Percentiles rank a stretch among this genome's conserved stretches.
Conservation (phyloP, 2,797 vertebrate species). For the Garrulus glandarius region DNA sequence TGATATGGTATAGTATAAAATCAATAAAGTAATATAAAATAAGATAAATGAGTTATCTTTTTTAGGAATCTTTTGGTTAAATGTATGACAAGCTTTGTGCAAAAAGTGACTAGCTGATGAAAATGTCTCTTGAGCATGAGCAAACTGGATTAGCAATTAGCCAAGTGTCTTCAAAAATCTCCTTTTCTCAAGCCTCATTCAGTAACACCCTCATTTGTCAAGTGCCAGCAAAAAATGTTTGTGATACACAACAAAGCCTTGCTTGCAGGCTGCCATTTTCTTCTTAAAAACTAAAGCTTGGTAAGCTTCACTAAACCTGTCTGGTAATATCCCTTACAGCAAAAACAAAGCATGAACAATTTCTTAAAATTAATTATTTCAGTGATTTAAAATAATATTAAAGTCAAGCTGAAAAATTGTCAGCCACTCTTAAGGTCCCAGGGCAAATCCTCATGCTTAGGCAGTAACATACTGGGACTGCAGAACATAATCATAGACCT, state of each 20-base stretch:
- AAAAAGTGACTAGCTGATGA: slow-evolving; percentile 46
- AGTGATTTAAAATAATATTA: slow-evolving; percentile 13
- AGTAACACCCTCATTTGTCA: slow-evolving; percentile 48
- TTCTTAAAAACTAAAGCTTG: neutral
- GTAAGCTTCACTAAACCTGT: slow-evolving; percentile 42
- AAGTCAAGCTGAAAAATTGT: slow-evolving; percentile 24
- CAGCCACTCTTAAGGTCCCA: neutral
- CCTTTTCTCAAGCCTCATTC: neutral
- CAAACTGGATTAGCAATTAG: slow-evolving; percentile 65
- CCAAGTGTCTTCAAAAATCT: slow-evolving; percentile 2
- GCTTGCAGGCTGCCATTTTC: slow-evolving; percentile 30
- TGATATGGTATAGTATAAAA: slow-evolving; percentile 43
- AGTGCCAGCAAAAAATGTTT: neutral
- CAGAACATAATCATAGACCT: neutral
- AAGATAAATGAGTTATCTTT: slow-evolving; percentile 53
- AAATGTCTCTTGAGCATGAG: slow-evolving; percentile 45
- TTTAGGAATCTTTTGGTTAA: slow-evolving; percentile 35
- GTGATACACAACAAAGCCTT: neutral
- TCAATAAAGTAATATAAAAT: slow-evolving; percentile 46
- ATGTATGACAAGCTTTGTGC: slow-evolving; percentile 35
- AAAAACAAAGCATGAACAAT: slow-evolving; percentile 28
- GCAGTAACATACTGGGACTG: neutral
- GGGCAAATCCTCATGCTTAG: neutral
- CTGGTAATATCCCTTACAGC: slow-evolving; percentile 23
- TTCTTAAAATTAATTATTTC: slow-evolving; percentile 44